Base-by-base conservation (phyloP, 2,888 invertebrate genomes). In the Diplolepis rosae region DNA sequence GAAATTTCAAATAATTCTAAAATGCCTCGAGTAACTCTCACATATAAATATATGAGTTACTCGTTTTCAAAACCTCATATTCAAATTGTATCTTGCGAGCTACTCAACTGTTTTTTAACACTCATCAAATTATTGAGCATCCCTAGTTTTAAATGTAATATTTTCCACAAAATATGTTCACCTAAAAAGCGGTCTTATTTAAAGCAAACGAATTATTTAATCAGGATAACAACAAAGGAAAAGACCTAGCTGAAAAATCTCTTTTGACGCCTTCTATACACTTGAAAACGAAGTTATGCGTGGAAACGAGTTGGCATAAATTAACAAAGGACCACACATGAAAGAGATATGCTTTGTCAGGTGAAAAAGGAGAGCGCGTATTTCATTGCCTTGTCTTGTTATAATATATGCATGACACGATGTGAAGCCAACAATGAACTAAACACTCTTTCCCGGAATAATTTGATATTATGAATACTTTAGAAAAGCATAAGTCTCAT, bases 371-470 rank as follows among this genome's bases (percentile, higher is more conserved):
- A 61, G 39, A 61, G 39, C 24, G 61, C 39, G 11, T 56, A 52
- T 52, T 52, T 52, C 52, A 52, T 52, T 52, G 28, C 56, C 35
- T 35, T 61, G 56, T 61, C 56, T 61, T 27, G 61, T 61, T 61
- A 61, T 61, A 61, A 39, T 24, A 39, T 61, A 61, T 61, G 61
- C 61, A 61, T 61, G 39, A 42, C 61, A 39, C 24, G 61, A 61
- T 61, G 27, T 22, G 27, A 39, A 61, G 39, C 61, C 24, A 42
- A 61, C 61, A 61, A 27, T 61, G 61, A 61, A 61, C 39, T 61
- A 61, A 61, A 61, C 61, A 61, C 61, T 61, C 61, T 61, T 61
- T 61, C 61, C 61, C 13, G 61, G 61, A 61, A 61, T 61, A 61
- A 22, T 39, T 61, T 35, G 39, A 61, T 61, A 61, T 4, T 7